Percentiles rank a stretch among this genome's conserved stretches.
These are phyloP conservation scores for Dermochelys coriacea DNA, from an alignment of 2,797 vertebrate genomes.

Conservation along the genomic window DNA sequence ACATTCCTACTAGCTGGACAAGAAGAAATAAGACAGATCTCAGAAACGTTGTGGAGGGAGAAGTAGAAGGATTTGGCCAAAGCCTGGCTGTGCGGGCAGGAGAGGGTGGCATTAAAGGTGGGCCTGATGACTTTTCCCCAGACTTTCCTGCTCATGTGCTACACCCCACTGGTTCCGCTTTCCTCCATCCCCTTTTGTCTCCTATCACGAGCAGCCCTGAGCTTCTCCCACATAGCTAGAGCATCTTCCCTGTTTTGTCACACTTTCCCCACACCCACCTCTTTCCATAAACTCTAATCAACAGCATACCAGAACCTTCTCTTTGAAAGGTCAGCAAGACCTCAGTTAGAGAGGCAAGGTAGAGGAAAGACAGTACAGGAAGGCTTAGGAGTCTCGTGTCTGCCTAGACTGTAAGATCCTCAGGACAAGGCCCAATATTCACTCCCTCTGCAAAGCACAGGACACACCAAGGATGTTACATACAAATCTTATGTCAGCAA, in stretches of 20 bases:
- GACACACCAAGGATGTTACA: background rate
- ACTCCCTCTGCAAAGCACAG: background rate
- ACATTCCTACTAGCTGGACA: background rate
- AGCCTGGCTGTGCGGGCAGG: background rate
- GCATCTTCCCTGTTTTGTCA: background rate
- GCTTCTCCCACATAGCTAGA: background rate
- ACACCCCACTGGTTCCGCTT: background rate
- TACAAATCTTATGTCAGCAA: background rate
- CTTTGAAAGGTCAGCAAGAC: background rate
- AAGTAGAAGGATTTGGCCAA: background rate
- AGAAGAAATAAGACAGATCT: background rate
- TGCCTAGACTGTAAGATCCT: background rate
- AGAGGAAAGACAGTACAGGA: background rate
- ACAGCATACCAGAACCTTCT: background rate
- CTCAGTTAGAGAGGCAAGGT: background rate
- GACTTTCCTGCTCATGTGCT: background rate
- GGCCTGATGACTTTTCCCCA: background rate
- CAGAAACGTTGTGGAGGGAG: background rate
- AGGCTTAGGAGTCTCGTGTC: background rate
- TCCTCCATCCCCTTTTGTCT: background rate
- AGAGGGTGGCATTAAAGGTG: background rate
- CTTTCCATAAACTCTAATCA: background rate
- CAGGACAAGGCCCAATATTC: background rate
- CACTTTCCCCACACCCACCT: background rate
- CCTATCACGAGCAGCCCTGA: background rate